Base-by-base conservation (phyloP, 2,113 vertebrate species). In the Odobenus rosmarus region DNA sequence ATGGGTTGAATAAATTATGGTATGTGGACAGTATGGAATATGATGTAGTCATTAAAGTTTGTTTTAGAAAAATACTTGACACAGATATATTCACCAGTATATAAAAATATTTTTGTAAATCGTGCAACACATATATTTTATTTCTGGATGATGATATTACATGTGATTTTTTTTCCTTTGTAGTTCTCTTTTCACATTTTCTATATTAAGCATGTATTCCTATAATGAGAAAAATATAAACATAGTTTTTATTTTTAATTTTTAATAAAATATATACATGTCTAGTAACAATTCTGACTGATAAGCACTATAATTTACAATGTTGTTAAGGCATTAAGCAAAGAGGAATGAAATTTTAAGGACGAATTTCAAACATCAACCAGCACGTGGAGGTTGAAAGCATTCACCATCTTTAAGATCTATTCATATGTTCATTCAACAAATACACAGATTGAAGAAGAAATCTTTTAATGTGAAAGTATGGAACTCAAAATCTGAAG, bases 311-410 rank as follows among this genome's bases (percentile, higher is more conserved):
- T 80, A 88, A 59, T 87, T 80, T 69, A 69, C 61, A 88, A 87
- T 69, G 36, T 36, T 21, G 4, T 79, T 36, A 88, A 67, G 84
- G 28, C 49, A 80, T 69, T 93, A 69, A 69, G 14, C 83, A 69
- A 79, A 93, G 67, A 88, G 28, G 21, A 79, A 57, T 79, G 36
- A 87, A 69, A 87, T 80, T 93, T 93, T 80, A 80, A 53, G 83
- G 72, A 57, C 67, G 72, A 87, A 87, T 93, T 67, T 93, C 72
- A 93, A 79, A 49, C 83, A 87, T 87, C 28, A n/a, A 46, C 19
- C 21, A 87, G 36, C n/a, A 64, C 33, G 9, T 12, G 9, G 74
- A 67, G 15, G 10, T 51, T 57, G 19, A 79, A 93, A 49, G 21
- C 72, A 79, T 39, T 79, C 23, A 67, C 46, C 49, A 67, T 59